phyloP scores from a whole-genome alignment of 1,140 invertebrate genomes.

The Pectinophora gossypiella region DNA sequence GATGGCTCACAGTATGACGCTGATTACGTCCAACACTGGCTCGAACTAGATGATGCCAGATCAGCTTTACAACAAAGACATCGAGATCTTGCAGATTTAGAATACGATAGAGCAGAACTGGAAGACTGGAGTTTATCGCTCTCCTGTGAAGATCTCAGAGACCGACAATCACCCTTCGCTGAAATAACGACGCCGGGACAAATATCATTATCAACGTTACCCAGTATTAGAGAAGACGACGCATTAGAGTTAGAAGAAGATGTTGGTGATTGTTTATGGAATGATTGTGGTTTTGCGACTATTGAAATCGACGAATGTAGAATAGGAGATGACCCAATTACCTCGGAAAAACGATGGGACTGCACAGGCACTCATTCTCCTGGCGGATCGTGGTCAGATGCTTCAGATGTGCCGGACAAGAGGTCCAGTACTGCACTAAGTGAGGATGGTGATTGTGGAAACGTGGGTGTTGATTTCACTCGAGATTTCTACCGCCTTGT shows the following conservation, averaged over 20 bases:
- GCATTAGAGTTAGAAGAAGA: constrained; percentile 83
- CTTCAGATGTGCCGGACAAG: constrained; percentile 77
- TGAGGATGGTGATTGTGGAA: constrained; percentile 80
- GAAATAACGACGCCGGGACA: constrained; percentile 74
- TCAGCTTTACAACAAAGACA: constrained; percentile 80
- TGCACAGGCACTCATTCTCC: constrained; percentile 74
- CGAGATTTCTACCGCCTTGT: constrained; percentile 86
- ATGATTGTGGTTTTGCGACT: constrained; percentile 72
- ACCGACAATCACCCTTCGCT: constrained; percentile 69
- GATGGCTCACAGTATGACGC: constrained; percentile 82
- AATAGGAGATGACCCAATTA: constrained; percentile 52
- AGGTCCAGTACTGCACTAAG: constrained; percentile 82
- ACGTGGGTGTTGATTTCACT: constrained; percentile 85
- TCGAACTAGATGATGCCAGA: constrained; percentile 82
- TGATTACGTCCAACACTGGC: constrained; percentile 85
- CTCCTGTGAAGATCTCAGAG: constrained; percentile 80
- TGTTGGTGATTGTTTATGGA: constrained; percentile 84
- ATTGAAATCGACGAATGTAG: constrained; percentile 67
- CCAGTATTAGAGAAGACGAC: constrained; percentile 84
- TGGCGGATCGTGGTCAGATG: constrained; percentile 80
- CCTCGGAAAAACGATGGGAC: constrained; percentile 71
- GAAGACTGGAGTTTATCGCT: constrained; percentile 87
- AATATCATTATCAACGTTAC: constrained; percentile 79
- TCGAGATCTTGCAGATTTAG: constrained; percentile 80
- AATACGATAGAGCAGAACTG: constrained; percentile 84